Conservation (phyloP, 2,888 invertebrate genomes). For the Perizoma affinitatum region DNA sequence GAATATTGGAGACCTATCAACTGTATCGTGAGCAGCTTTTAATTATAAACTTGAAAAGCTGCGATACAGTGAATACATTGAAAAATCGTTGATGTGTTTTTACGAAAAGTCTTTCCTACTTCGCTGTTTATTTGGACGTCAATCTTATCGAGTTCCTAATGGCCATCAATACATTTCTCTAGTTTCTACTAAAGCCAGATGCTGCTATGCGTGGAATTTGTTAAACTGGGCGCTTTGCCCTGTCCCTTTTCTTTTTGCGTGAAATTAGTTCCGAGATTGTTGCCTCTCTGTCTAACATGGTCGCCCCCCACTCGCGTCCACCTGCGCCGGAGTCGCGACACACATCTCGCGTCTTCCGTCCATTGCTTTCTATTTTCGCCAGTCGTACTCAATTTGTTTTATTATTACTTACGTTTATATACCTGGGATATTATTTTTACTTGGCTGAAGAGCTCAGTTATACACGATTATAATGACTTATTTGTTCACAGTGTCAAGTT, state of each 20-base stretch:
- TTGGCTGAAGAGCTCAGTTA: constrained; percentile 35
- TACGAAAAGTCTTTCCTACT: too few species aligned
- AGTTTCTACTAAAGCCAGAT: constrained; percentile 71
- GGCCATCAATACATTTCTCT: constrained; percentile 67
- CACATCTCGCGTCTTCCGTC: constrained; percentile 74
- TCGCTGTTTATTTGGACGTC: constrained; percentile 38
- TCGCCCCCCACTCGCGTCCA: constrained; percentile 61
- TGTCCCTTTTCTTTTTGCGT: constrained; percentile 70
- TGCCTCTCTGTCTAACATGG: constrained; percentile 59
- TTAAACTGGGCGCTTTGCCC: constrained; percentile 58
- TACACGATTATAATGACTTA: constrained; percentile 34
- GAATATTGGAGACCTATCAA: constrained; percentile 47
- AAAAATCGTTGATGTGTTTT: constrained; percentile 43
- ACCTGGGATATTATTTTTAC: constrained; percentile 48
- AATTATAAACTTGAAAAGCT: constrained; percentile 36
- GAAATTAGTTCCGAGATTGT: constrained; percentile 58
- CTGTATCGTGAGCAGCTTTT: constrained; percentile 50
- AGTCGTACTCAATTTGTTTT: constrained; percentile 65
- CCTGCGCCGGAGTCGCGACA: constrained; percentile 75
- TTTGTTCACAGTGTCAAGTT: constrained; percentile 55
- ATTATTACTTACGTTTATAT: constrained; percentile 50
- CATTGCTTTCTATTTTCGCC: constrained; percentile 82
- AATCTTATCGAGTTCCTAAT: constrained; percentile 61
- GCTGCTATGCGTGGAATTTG: constrained; percentile 66
- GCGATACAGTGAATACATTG: constrained; percentile 11